Evolutionary conservation across 2,113 vertebrate genomes (phyloP).

Genomic region (Phrynosoma blainvillii): DNA sequence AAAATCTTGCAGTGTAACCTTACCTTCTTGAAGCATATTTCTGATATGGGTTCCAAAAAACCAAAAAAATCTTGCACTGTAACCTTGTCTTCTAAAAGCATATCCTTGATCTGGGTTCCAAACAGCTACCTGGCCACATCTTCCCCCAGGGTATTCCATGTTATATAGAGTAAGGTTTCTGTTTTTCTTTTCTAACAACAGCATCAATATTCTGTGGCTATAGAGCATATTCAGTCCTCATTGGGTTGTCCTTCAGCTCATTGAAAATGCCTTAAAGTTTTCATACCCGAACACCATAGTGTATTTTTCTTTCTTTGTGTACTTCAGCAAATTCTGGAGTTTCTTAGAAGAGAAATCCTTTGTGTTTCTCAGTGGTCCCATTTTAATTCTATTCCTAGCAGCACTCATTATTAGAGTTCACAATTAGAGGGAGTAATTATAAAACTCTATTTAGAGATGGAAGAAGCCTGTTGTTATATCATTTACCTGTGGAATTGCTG

Average conservation of each 20-base stretch:
- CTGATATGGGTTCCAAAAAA: neutral
- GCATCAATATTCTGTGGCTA: too few relatives aligned
- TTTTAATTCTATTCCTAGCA: neutral
- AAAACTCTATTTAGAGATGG: constrained; percentile 20
- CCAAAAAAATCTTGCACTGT: neutral
- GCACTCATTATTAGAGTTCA: neutral
- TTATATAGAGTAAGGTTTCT: too few relatives aligned
- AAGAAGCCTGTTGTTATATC: neutral
- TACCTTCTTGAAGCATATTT: neutral
- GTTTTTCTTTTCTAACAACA: too few relatives aligned
- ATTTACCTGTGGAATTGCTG: too few relatives aligned
- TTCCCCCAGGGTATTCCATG: too few relatives aligned
- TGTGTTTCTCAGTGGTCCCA: neutral
- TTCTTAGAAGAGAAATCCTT: neutral
- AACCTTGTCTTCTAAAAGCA: neutral
- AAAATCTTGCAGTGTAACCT: neutral
- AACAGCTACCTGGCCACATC: neutral
- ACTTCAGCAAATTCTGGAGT: neutral
- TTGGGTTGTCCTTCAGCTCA: too few relatives aligned
- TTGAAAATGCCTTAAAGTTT: too few relatives aligned
- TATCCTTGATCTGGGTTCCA: neutral
- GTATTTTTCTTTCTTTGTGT: too few relatives aligned
- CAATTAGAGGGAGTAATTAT: neutral
- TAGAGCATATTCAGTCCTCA: too few relatives aligned
- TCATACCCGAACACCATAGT: too few relatives aligned